A percentile compares a stretch with the other conserved stretches of the same genome.
phyloP scores from a whole-genome alignment of 2,797 vertebrate genomes.

The Liasis olivaceus region DNA sequence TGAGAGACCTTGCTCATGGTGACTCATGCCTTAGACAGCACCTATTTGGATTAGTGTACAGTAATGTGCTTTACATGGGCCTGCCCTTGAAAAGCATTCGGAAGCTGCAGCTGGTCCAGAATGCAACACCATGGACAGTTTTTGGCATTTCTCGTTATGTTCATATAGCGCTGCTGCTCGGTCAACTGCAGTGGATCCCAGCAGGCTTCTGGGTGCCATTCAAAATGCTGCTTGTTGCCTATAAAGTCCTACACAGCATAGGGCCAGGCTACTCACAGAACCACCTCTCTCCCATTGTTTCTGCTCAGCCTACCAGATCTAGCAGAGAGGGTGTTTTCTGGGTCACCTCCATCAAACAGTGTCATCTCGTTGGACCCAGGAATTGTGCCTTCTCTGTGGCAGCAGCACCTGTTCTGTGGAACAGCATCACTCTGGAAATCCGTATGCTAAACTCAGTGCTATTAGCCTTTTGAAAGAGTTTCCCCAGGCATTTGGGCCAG shows the following conservation, averaged over 20 bases:
- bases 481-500: background rate
- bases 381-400: background rate
- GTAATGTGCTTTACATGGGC: background rate
- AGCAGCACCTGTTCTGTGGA: background rate
- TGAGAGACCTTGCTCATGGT: background rate
- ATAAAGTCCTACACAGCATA: background rate
- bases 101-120: background rate
- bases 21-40: background rate
- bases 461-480: background rate
- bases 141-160: background rate
- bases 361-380: background rate
- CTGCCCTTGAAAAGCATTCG: background rate
- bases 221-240: background rate
- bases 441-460: background rate
- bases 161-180: background rate
- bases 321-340: background rate
- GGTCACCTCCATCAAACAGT: background rate
- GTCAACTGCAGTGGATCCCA: background rate
- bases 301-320: background rate
- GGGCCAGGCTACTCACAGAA: background rate
- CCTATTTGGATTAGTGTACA: background rate
- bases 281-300: background rate
- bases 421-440: background rate
- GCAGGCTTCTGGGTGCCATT: background rate
- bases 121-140: background rate